Evolutionary conservation across 2,888 invertebrate genomes (phyloP).

Genomic region (Drosophila cognata): DNA sequence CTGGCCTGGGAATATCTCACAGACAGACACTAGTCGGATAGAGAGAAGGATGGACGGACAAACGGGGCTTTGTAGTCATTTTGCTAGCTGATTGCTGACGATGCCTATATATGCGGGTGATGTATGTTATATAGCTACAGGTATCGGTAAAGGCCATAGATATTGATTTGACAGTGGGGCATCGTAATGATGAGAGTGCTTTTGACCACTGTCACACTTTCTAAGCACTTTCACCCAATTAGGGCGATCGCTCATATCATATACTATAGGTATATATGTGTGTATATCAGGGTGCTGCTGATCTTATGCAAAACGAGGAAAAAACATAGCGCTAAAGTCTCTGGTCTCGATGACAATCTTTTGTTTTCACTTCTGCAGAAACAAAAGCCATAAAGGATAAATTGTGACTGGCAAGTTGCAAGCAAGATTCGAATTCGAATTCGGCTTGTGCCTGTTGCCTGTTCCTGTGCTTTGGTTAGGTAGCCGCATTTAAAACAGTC

Average conservation of each 20-base stretch:
- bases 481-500: constrained; percentile 71
- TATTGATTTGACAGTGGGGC: constrained; percentile 73
- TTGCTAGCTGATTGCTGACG: constrained; percentile 73
- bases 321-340: constrained; percentile 2
- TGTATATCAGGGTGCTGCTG: constrained; percentile 38
- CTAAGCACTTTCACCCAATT: constrained; percentile 79
- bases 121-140: constrained; percentile 75
- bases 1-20: constrained; percentile 77
- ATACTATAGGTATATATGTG: constrained; percentile 1
- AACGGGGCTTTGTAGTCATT: constrained; percentile 45
- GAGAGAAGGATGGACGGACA: not conserved
- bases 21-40: constrained; percentile 18
- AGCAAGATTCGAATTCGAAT: constrained; percentile 5
- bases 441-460: constrained; percentile 29
- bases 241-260: constrained; percentile 62
- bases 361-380: constrained; percentile 83
- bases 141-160: constrained; percentile 72
- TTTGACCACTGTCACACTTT: constrained; percentile 69
- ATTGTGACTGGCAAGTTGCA: constrained; percentile 62
- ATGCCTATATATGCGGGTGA: constrained; percentile 80
- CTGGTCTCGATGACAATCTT: constrained; percentile 80
- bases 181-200: constrained; percentile 52
- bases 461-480: constrained; percentile 53
- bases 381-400: constrained; percentile 79
- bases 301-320: constrained; percentile 65